Conservation (phyloP, 1,140 invertebrate species). For the Euwallacea similis region DNA sequence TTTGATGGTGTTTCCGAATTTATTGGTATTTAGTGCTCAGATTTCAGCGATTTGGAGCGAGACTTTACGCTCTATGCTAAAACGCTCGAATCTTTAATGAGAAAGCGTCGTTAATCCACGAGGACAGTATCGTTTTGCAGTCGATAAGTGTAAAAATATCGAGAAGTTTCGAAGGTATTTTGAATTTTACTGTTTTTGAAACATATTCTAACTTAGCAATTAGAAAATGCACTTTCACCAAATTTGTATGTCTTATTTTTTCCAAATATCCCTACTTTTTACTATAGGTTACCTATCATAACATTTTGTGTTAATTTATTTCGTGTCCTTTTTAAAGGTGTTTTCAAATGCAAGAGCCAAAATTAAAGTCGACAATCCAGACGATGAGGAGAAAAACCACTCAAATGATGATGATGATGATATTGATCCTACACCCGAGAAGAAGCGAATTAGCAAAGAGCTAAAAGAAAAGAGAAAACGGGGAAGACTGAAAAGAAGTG, state of each 20-base stretch:
- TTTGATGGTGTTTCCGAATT: not conserved
- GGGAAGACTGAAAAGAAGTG: slow-evolving; percentile 64
- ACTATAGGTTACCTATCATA: too few relatives aligned
- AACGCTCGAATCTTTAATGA: slow-evolving; percentile 98
- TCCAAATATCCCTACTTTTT: too few relatives aligned
- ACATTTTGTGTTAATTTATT: too few relatives aligned
- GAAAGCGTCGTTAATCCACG: slow-evolving; percentile 92
- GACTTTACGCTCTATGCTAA: slow-evolving; percentile 94
- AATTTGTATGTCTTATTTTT: too few relatives aligned
- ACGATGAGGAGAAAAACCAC: slow-evolving; percentile 53
- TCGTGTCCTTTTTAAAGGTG: slow-evolving; percentile 47
- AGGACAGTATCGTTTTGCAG: slow-evolving; percentile 91
- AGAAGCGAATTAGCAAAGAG: slow-evolving; percentile 64
- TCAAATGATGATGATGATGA: slow-evolving; percentile 47
- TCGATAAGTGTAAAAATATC: slow-evolving; percentile 54
- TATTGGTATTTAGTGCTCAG: slow-evolving; percentile 61
- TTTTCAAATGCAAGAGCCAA: slow-evolving; percentile 78
- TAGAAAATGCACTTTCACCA: too few relatives aligned
- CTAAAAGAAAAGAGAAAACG: slow-evolving; percentile 55
- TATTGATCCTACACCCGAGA: slow-evolving; percentile 61
- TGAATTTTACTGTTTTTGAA: too few relatives aligned
- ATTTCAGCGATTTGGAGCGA: slow-evolving; percentile 85
- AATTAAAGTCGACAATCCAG: slow-evolving; percentile 63
- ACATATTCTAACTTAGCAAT: too few relatives aligned
- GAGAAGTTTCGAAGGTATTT: too few relatives aligned